Conservation (phyloP, 2,888 invertebrate species). For the Limenitis camilla region DNA sequence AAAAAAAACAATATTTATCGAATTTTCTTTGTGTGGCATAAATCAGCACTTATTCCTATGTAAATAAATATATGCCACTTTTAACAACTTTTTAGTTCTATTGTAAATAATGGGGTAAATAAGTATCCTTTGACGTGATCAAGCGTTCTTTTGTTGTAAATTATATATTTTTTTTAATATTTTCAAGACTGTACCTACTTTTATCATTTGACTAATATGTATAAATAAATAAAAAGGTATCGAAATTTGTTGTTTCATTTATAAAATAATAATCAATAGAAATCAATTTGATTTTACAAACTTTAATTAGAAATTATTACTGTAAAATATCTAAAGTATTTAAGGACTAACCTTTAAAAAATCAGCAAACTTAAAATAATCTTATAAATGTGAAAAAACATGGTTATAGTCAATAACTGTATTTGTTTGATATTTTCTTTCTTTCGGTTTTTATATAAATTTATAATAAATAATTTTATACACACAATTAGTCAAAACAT, state of each 20-base stretch:
- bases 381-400: too few relatives aligned
- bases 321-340: too few relatives aligned
- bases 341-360: too few relatives aligned
- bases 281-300: too few relatives aligned
- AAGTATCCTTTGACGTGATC: constrained; percentile 25
- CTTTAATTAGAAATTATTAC: too few relatives aligned
- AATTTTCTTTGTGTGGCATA: constrained; percentile 23
- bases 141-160: constrained; percentile 52
- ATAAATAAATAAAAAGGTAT: constrained; percentile 68
- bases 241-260: constrained; percentile 53
- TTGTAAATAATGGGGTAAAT: constrained; percentile 30
- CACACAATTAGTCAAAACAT: too few relatives aligned
- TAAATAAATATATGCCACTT: constrained; percentile 44
- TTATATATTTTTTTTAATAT: constrained; percentile 64
- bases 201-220: constrained; percentile 69
- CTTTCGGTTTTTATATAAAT: too few relatives aligned
- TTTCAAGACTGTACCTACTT: constrained; percentile 69
- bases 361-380: too few relatives aligned
- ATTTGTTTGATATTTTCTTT: too few relatives aligned
- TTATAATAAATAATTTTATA: too few relatives aligned
- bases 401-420: too few relatives aligned
- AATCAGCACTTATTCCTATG: constrained; percentile 51
- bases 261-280: background rate
- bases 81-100: constrained; percentile 28
- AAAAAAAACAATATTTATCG: constrained; percentile 36